Conservation (phyloP, 2,113 vertebrate species). For the Burhinus bistriatus region DNA sequence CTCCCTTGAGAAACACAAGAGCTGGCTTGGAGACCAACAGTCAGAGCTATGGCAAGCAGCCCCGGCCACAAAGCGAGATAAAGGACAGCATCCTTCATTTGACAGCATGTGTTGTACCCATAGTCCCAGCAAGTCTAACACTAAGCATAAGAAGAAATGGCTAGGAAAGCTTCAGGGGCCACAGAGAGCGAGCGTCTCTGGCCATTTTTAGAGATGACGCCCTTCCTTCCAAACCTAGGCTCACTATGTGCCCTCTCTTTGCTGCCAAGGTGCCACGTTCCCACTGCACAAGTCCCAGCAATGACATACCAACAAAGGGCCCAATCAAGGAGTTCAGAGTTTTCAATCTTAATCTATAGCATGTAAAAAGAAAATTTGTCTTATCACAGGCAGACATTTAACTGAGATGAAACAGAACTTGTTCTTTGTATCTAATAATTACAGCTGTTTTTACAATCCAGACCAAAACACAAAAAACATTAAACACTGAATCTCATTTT, state of each 20-base stretch:
- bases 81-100: neutral
- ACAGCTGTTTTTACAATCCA: neutral
- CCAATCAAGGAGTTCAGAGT: neutral
- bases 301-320: neutral
- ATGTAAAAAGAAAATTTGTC: neutral
- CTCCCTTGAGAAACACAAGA: neutral
- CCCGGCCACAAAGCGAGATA: neutral
- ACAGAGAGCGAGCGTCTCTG: neutral
- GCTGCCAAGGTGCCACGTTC: neutral
- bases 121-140: neutral
- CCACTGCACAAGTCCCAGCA: neutral
- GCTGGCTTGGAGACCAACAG: neutral
- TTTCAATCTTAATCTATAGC: neutral
- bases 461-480: neutral
- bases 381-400: neutral
- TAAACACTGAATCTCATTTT: neutral
- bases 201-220: neutral
- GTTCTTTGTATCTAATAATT: neutral
- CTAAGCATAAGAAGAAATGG: neutral
- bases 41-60: neutral
- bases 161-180: neutral
- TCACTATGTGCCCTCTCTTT: neutral
- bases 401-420: neutral
- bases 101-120: neutral
- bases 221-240: neutral